A percentile compares a stretch with the other conserved stretches of the same genome.
These are phyloP conservation scores for Autographa pulchrina DNA, from an alignment of 2,888 invertebrate species.

Conservation along the genomic window DNA sequence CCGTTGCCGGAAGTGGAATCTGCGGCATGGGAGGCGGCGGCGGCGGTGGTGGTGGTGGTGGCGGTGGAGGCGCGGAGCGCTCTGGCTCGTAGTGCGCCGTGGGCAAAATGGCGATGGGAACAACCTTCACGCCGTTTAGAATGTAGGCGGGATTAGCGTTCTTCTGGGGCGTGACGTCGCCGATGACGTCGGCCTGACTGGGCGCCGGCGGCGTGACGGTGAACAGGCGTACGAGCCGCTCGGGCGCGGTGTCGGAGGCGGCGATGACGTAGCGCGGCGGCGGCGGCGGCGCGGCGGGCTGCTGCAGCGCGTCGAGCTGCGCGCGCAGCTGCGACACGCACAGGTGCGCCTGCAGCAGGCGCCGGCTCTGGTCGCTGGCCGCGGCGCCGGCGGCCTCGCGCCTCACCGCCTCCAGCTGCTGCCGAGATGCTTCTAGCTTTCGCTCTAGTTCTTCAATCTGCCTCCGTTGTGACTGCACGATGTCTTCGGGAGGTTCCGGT, in stretches of 20 bases:
- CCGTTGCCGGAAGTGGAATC: constrained; percentile 56
- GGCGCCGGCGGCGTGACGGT: constrained; percentile 84
- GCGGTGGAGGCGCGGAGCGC: constrained; percentile 72
- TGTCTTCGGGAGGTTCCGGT: constrained; percentile 90
- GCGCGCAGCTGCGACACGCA: constrained; percentile 88
- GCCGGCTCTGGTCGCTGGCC: constrained; percentile 83
- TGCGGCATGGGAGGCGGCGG: constrained; percentile 75
- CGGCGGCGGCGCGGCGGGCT: constrained; percentile 72
- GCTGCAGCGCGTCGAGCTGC: constrained; percentile 91
- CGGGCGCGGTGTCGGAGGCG: constrained; percentile 79
- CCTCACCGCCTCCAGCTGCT: constrained; percentile 92
- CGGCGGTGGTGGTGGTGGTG: constrained; percentile 77
- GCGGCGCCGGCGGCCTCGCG: constrained; percentile 89
- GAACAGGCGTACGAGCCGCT: constrained; percentile 78
- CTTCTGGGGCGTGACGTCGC: constrained; percentile 67
- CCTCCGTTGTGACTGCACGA: constrained; percentile 94
- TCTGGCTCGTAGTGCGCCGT: constrained; percentile 82
- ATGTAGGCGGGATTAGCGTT: constrained; percentile 89
- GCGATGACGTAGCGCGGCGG: constrained; percentile 82
- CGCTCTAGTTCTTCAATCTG: constrained; percentile 96
- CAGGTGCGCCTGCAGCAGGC: constrained; percentile 91
- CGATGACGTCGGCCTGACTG: constrained; percentile 41
- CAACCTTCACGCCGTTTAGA: constrained; percentile 90
- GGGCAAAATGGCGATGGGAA: constrained; percentile 86
- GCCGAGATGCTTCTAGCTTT: constrained; percentile 93